Evolutionary conservation across 92 coral and sea anemone genomes (phyloP).

Genomic region (Bergia sp.): DNA sequence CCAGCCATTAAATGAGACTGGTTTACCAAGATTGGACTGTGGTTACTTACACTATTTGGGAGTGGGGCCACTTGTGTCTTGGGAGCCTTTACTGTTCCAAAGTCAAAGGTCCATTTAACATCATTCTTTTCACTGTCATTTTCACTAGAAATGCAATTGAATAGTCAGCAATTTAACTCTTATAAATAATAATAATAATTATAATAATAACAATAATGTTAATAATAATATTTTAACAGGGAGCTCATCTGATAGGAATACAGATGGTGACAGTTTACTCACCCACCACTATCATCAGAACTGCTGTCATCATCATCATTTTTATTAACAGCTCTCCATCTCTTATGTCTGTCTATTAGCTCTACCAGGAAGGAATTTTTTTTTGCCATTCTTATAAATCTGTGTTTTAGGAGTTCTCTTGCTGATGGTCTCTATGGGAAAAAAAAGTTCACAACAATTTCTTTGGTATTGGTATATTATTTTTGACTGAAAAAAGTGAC

Average conservation of each 20-base stretch:
- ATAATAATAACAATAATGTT: too few species aligned
- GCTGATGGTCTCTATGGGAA: slow-evolving; percentile 89
- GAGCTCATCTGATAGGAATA: not conserved
- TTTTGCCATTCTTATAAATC: slow-evolving; percentile 92
- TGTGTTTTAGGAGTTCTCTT: slow-evolving; percentile 90
- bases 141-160: slow-evolving; percentile 46
- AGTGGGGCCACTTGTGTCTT: slow-evolving; percentile 17
- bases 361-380: slow-evolving; percentile 89
- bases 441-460: not conserved
- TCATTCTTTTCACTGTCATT: slow-evolving; percentile 52
- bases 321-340: slow-evolving; percentile 85
- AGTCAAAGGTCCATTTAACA: slow-evolving; percentile 59
- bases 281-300: slow-evolving; percentile 93
- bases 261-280: slow-evolving; percentile 18
- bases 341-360: slow-evolving; percentile 89
- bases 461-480: not conserved
- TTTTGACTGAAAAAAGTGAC: not conserved
- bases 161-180: not conserved
- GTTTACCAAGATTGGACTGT: not conserved
- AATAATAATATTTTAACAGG: not conserved
- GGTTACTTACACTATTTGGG: slow-evolving; percentile 58
- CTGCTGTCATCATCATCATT: slow-evolving; percentile 97
- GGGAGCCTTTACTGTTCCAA: slow-evolving; percentile 52
- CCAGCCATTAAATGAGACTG: not conserved
- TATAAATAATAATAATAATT: too few species aligned